Conservation (phyloP, 2,797 vertebrate genomes). For the Xenops minutus region DNA sequence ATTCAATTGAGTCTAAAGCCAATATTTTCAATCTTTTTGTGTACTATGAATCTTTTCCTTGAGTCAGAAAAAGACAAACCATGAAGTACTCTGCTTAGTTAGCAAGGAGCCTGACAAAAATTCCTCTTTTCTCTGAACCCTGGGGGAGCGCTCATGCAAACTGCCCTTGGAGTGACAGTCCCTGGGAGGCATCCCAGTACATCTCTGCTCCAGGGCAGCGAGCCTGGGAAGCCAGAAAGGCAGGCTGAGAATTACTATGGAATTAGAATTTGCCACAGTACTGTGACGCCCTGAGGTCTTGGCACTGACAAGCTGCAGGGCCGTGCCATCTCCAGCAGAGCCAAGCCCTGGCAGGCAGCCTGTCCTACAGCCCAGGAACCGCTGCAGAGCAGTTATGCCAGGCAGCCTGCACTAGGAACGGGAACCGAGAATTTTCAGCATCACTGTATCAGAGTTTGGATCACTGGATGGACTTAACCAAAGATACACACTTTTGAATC, state of each 20-base stretch:
- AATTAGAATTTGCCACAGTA: constrained; percentile 8
- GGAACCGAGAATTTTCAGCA: background rate
- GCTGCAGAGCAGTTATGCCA: background rate
- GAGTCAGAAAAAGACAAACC: background rate
- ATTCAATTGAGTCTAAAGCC: background rate
- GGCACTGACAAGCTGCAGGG: background rate
- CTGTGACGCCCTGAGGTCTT: background rate
- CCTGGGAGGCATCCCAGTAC: background rate
- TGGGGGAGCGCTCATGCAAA: background rate
- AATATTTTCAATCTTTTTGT: background rate
- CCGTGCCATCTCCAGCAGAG: accelerated
- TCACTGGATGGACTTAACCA: background rate
- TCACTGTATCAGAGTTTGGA: background rate
- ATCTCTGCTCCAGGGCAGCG: background rate
- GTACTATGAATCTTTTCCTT: background rate
- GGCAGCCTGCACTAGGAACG: background rate
- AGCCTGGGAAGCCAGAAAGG: constrained; percentile 21
- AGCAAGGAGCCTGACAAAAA: background rate
- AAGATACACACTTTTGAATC: background rate
- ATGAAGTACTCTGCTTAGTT: background rate
- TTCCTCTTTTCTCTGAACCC: background rate
- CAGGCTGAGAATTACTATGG: background rate
- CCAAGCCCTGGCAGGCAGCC: background rate
- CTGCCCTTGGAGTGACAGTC: background rate
- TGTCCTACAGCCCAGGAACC: background rate